Conservation (phyloP, 2,797 vertebrate genomes). For the Mycteria americana region DNA sequence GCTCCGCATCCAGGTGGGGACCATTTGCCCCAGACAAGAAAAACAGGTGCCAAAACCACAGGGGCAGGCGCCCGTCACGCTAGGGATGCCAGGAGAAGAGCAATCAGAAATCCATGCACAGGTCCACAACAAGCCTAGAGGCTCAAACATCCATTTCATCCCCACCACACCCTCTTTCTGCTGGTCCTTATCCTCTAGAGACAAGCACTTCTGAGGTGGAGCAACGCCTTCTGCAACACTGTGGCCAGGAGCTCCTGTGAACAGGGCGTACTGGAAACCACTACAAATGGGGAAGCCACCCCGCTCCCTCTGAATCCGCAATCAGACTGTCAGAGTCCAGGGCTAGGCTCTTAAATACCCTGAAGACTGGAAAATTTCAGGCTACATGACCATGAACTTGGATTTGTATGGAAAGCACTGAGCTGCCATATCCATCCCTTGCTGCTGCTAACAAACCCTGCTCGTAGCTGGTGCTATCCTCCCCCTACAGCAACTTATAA, state of each 20-base stretch:
- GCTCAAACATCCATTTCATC: not conserved
- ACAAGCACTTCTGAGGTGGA: not conserved
- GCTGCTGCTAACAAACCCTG: not conserved
- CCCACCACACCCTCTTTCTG: not conserved
- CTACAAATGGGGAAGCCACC: not conserved
- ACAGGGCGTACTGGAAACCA: not conserved
- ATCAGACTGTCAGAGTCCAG: not conserved
- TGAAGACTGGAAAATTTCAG: accelerated
- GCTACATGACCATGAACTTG: not conserved
- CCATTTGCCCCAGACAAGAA: not conserved
- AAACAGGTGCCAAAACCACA: accelerated
- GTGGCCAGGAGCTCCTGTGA: not conserved
- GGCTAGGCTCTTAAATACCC: not conserved
- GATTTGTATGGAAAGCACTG: not conserved
- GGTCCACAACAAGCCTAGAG: not conserved
- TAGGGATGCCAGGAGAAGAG: not conserved
- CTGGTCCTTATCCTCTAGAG: not conserved
- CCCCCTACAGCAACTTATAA: not conserved
- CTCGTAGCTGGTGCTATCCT: not conserved
- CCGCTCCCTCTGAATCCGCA: not conserved
- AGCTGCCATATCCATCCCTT: not conserved
- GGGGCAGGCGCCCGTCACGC: accelerated
- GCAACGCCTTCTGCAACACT: not conserved
- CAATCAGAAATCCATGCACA: not conserved
- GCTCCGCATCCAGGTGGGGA: not conserved